Conservation (phyloP, 2,888 invertebrate species). For the Meghimatium bilineatum region DNA sequence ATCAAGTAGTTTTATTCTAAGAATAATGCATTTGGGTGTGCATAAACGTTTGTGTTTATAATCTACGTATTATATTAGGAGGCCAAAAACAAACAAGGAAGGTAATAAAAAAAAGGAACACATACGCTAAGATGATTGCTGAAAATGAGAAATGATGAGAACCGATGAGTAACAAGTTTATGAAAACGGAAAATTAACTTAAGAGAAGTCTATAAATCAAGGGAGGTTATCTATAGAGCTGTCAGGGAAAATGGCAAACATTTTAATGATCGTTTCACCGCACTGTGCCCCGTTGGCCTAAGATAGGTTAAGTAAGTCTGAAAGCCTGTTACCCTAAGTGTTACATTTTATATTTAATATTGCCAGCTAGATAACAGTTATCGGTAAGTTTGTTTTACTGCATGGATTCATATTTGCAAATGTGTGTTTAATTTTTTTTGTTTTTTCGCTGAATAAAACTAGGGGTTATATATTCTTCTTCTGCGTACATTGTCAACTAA, state of each 20-base stretch:
- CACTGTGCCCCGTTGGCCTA: background rate
- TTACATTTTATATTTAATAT: constrained; percentile 27
- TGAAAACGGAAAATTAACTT: constrained; percentile 20
- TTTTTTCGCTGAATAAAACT: no score
- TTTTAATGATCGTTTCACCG: constrained; percentile 26
- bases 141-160: background rate
- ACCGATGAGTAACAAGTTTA: constrained; percentile 1
- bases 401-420: background rate
- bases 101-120: background rate
- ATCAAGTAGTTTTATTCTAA: no score
- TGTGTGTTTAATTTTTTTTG: no score
- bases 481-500: no score
- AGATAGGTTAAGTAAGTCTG: background rate
- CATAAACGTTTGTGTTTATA: no score
- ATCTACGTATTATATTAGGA: no score
- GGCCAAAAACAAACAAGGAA: no score
- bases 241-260: constrained; percentile 14
- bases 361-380: background rate
- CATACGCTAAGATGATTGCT: background rate
- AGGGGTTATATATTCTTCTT: no score
- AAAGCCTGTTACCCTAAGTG: background rate
- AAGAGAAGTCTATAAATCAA: constrained; percentile 15
- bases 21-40: no score
- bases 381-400: background rate
- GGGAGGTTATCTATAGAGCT: background rate